Evolutionary conservation across 1,140 invertebrate species (phyloP), one percentile per base, ranked within the genome.

Genomic region (Himalopsyche phryganea): DNA sequence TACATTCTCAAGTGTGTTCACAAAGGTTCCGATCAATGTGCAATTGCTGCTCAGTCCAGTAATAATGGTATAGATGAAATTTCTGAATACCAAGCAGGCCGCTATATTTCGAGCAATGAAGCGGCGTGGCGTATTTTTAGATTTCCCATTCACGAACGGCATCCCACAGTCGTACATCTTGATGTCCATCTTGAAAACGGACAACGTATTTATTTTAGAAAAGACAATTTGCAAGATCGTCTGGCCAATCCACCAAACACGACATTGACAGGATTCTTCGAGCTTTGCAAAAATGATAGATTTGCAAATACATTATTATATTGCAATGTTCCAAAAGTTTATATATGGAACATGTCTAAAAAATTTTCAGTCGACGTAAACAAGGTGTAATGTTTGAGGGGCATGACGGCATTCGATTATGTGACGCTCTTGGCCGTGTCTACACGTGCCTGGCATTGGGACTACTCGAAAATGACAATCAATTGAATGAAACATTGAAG

Each of bases 51-150:
- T 28, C 4, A 28, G 3, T 5, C 4, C 3, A 3, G 4, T 28
- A 9, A 28, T 28, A 9, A 28, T 3, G 4, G 23, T 9, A 28
- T 5, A 3, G 23, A 28, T 28, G 23, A 28, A 28, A 9, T 28
- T 3, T 5, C 4, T 28, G 4, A 28, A 28, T 28, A 5, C 64
- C 68, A 77, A 66, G 57, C 68, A 47, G 73, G 71, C 9, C 23
- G 76, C 20, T 79, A 79, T 66, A 66, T 80, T 15, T 72, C 67
- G 46, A 70, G 68, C 32, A 69, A 69, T 60, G 73, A 81, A 70
- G 71, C 76, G 32, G 57, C 72, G 50, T 78, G 74, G 71, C 60
- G 72, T 47, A 68, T 75, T 15, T 66, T 69, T 9, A 58, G 35
- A 46, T 75, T 74, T 60, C 45, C 58, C 10, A 66, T 74, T 18